Base-by-base conservation (phyloP, 2,797 vertebrate genomes). In the Hemitrygon akajei region DNA sequence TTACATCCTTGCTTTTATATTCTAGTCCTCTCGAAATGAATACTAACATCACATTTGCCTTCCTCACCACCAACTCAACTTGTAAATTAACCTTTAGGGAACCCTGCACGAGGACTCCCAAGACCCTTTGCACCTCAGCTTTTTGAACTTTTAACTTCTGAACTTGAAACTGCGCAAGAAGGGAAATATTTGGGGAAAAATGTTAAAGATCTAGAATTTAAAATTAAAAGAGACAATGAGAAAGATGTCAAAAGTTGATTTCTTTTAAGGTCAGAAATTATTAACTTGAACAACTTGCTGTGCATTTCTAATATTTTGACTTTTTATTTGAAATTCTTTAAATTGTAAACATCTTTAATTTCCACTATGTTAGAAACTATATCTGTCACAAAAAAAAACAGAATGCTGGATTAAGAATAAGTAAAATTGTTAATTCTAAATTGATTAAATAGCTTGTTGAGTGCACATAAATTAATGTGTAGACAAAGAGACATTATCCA, bases 301-400 rank as follows among this genome's bases (percentile, higher is more conserved):
- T 86, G 56, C 11, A n/a, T 60, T n/a, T 60, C 10, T 27, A 60
- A 27, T 22, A 58, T 84, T 58, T 84, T 56, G 12, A 12, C 7
- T 86, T 86, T 86, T 60, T 86, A 86, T 86, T 86, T 30, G 11
- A 60, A 86, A 11, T 30, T 86, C 20, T 86, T 86, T 47, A 86
- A 86, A 25, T 58, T 27, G 25, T 81, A 47, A 34, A 1, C 47
- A 20, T 20, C 25, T 84, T 84, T 58, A 27, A 12, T 84, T 58
- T 25, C 82, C 12, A 84, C 25, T 6, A 3, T 81, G 79, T 81
- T 81, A 47, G 25, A 60, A 86, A 56, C 47, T 5, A 0, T 82
- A 40, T 30, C 30, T 86, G 12, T 30, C 56, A 47, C 11, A 56
- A 86, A 84, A 86, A 47, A 86, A 84, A 86, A 56, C 56, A 84